Base-by-base conservation (phyloP, 2,113 vertebrate species). In the Zonotrichia leucophrys region DNA sequence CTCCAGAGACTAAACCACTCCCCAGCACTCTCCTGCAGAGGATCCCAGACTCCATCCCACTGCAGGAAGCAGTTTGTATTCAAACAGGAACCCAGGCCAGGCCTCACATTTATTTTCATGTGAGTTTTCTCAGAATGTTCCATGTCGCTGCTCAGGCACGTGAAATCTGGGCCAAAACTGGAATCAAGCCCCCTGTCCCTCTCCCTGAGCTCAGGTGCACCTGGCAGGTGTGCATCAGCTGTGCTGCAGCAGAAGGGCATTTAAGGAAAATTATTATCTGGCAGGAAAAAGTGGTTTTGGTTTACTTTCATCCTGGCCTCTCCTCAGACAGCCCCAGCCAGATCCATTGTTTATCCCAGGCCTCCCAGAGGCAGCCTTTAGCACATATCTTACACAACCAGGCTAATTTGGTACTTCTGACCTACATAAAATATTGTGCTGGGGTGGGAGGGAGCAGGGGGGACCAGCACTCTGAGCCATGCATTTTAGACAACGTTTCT, bases 321-420 rank as follows among this genome's bases (percentile, higher is more conserved):
- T 49, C n/a, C 27, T 81, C 68, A 79, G 56, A 90, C 52, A 91
- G 73, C 49, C 73, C 46, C 68, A 88, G 53, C 56, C 81, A 81
- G 75, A 42, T 37, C 81, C 58, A 74, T 66, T 94, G 93, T 96
- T 94, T 84, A 56, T 53, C 16, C 22, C 3, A 33, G 60, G 83
- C 90, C 64, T 87, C 63, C 93, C 70, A 0, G 44, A 73, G 86
- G 94, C 79, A 82, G 85, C 83, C 60, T 83, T 74, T 58, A 95
- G 77, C 91, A 95, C 73, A 25, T 67, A 80, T 78, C 88, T 95
- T 92, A 94, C 7, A 94, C 93, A 93, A 95, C 59, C 53, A 33
- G 33, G 87, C 91, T 95, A 82, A 89, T 91, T 94, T 44, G 72
- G 84, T 84, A 31, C 52, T 93, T 91, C 91, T 97, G 94, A 92